A percentile compares a stretch with the other conserved stretches of the same genome.
Conservation (phyloP, 2,888 invertebrate genomes). For the Melinaea menophilus region DNA sequence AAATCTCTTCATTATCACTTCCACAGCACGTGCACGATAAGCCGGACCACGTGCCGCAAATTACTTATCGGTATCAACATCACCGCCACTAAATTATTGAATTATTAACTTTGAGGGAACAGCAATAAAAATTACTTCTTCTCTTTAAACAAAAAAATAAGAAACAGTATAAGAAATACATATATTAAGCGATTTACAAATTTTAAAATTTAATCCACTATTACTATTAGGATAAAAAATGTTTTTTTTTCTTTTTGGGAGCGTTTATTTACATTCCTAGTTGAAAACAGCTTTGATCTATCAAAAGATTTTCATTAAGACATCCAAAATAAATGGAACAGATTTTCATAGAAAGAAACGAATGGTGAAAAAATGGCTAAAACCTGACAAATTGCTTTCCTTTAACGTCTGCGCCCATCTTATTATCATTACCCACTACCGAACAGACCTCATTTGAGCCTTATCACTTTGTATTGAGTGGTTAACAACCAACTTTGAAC, state of each 20-base stretch:
- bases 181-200: no score
- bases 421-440: constrained; percentile 77
- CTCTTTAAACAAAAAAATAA: no score
- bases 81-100: constrained; percentile 22
- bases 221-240: no score
- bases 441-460: constrained; percentile 75
- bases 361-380: constrained; percentile 74
- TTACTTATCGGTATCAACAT: constrained; percentile 49
- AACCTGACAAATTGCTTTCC: constrained; percentile 78
- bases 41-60: constrained; percentile 52
- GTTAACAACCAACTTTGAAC: constrained; percentile 39
- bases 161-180: no score
- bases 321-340: constrained; percentile 72
- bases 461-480: constrained; percentile 51
- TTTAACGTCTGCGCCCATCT: constrained; percentile 78
- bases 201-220: no score
- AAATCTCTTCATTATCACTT: constrained; percentile 30
- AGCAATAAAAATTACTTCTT: background rate
- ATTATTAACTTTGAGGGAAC: constrained; percentile 18
- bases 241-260: background rate
- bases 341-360: constrained; percentile 72
- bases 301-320: constrained; percentile 61
- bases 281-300: constrained; percentile 1
- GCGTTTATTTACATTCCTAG: background rate
- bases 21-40: constrained; percentile 48